Conservation (phyloP, 37 sponge, comb jelly and placozoan species). For the Cladorhizidae sp. region DNA sequence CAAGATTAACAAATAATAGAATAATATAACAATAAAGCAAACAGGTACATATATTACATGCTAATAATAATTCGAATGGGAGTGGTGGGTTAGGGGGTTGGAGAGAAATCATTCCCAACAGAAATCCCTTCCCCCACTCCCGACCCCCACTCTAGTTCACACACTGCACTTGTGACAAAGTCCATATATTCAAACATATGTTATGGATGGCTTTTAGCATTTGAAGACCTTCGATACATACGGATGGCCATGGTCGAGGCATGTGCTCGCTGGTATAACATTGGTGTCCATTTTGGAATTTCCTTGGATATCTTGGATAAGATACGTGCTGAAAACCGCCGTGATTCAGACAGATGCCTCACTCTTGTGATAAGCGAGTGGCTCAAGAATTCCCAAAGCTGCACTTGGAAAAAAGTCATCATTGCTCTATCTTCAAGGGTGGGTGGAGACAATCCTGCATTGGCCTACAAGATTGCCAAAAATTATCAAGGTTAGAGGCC, state of each 20-base stretch:
- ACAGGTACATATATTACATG: no score
- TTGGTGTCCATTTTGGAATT: slow-evolving; percentile 14
- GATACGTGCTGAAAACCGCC: not conserved
- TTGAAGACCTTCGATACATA: slow-evolving; percentile 1
- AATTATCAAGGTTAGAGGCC: not conserved
- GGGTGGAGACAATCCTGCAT: slow-evolving; percentile 26
- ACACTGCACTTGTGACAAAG: no score
- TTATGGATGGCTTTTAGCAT: no score
- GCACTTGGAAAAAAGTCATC: slow-evolving; percentile 22
- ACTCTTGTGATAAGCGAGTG: slow-evolving; percentile 20
- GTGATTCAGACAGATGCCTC: slow-evolving; percentile 4
- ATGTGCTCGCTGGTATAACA: slow-evolving; percentile 8
- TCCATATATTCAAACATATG: no score
- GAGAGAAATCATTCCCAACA: no score
- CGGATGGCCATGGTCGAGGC: slow-evolving; percentile 9
- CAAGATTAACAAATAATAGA: no score
- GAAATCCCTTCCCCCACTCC: no score
- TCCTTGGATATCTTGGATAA: not conserved
- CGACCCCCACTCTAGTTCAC: no score
- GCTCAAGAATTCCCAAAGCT: not conserved
- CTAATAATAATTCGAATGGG: no score
- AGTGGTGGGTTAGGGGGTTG: no score
- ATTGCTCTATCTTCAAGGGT: not conserved
- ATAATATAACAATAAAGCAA: no score
- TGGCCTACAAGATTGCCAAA: slow-evolving; percentile 10